Base-by-base conservation (phyloP, 30 jellyfish, hydroid and myxozoan species). In the Cassiopea andromeda region DNA sequence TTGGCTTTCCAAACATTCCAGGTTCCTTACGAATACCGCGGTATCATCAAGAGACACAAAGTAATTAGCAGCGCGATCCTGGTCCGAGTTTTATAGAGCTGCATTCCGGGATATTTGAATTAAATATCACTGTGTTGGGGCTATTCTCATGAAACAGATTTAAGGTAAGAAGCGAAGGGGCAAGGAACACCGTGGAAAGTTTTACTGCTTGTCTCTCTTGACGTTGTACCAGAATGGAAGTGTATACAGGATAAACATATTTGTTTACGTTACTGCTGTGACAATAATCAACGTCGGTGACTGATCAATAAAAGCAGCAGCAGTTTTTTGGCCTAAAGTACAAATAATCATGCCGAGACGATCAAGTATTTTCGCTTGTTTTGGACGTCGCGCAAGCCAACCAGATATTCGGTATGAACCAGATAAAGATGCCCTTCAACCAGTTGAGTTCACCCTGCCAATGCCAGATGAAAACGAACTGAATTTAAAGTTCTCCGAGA, bases 381-480 rank as follows among this genome's bases (percentile, higher is more conserved):
- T 94, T 80, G 98, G 98, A 15, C 59, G 85, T 17, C 95, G 98
- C 19, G 92, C 83, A 43, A 85, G 92, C 8, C 97, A 94, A 87
- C 98, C 98, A 59, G 97, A 89, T 13, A 89, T 87, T 73, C 85
- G 84, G 71, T 85, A 84, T 77, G 97, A 87, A 73, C 98, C 98
- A 2, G 97, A 91, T 8, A 91, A 77, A 70, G 97, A 89, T 82
- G 98, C 97, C 57, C 87, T 94, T 18, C 98, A 89, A 73, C 95
- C 97, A 19, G 85, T 89, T 80, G 97, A 94, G 58, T 78, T 88
- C 71, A 77, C 95, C 46, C 77, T 89, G 45, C 98, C 98, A 27
- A 94, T 94, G 98, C 98, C 98, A n/a, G 98, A 94, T 46, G 96
- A 88, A 81, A 85, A 69, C 17, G 98, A 94, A 59, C 83, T 94